A percentile compares a stretch with the other conserved stretches of the same genome.
Conservation (phyloP, 2,113 vertebrate species). For the Mugil cephalus region DNA sequence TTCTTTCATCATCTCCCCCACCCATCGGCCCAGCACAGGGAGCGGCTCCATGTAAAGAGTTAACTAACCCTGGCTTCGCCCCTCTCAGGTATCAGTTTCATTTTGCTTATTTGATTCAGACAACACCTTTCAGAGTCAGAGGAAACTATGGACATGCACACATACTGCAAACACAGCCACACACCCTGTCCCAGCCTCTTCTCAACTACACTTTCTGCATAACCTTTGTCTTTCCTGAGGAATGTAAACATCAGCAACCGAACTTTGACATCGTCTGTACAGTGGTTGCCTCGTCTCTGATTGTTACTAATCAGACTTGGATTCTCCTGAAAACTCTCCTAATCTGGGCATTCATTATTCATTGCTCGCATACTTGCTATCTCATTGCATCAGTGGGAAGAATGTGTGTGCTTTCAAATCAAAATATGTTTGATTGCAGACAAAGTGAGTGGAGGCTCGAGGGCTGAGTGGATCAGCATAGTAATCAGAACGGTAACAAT, state of each 20-base stretch:
- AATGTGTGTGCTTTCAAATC: no score
- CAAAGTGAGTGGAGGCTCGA: no score
- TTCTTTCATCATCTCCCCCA: neutral
- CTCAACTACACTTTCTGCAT: constrained; percentile 16
- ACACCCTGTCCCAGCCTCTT: constrained; percentile 26
- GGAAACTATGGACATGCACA: constrained; percentile 21
- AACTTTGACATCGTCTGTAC: neutral
- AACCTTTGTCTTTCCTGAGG: constrained; percentile 54
- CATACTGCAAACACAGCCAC: constrained; percentile 33
- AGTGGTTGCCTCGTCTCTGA: neutral
- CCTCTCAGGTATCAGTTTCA: neutral
- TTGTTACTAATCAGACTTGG: no score
- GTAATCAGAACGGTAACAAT: no score
- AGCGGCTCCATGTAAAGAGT: neutral
- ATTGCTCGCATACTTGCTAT: no score
- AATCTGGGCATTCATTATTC: no score
- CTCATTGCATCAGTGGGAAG: no score
- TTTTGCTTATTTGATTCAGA: constrained; percentile 19
- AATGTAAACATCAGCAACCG: constrained; percentile 28
- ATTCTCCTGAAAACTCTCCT: no score
- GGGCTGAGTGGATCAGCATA: no score
- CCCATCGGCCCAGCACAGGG: neutral
- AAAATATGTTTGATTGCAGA: no score
- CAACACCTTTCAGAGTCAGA: constrained; percentile 8
- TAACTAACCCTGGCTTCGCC: neutral